These are phyloP conservation scores for Pammene fasciana DNA, from an alignment of 2,888 invertebrate species.

Conservation along the genomic window DNA sequence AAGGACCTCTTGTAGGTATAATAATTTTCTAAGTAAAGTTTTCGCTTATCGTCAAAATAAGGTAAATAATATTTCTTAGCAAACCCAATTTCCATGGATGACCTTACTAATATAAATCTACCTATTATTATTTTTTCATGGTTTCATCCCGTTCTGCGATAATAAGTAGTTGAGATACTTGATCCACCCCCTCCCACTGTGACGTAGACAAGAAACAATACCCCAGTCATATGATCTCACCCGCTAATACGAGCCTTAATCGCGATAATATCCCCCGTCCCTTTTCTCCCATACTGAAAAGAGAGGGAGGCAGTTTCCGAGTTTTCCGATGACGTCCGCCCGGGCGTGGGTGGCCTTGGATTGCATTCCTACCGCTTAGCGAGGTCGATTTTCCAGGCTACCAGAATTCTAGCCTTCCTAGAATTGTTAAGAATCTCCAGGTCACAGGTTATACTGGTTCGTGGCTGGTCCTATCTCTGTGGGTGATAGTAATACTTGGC, in stretches of 20 bases:
- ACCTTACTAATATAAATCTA: too few species aligned
- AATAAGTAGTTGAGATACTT: not conserved
- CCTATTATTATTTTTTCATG: too few species aligned
- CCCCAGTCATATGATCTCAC: constrained; percentile 30
- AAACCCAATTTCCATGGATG: too few species aligned
- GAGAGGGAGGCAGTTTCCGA: constrained; percentile 29
- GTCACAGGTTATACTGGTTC: constrained; percentile 35
- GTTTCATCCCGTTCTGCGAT: not conserved
- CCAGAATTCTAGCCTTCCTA: not conserved
- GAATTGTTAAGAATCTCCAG: not conserved
- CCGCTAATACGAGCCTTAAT: constrained; percentile 21
- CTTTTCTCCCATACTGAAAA: not conserved
- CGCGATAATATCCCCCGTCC: constrained; percentile 7
- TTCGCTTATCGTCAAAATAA: too few species aligned
- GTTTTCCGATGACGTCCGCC: constrained; percentile 38
- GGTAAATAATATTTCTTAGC: too few species aligned
- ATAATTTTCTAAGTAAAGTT: too few species aligned
- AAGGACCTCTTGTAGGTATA: too few species aligned
- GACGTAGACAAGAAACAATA: constrained; percentile 9
- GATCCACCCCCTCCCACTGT: not conserved
- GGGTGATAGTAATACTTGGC: constrained; percentile 3
- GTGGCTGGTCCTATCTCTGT: not conserved
- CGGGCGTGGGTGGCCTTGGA: constrained; percentile 68
- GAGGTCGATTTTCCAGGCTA: not conserved
- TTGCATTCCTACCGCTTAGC: constrained; percentile 48